Evolutionary conservation across 1,140 invertebrate genomes (phyloP).

Genomic region (Drosophila ogumai): DNA sequence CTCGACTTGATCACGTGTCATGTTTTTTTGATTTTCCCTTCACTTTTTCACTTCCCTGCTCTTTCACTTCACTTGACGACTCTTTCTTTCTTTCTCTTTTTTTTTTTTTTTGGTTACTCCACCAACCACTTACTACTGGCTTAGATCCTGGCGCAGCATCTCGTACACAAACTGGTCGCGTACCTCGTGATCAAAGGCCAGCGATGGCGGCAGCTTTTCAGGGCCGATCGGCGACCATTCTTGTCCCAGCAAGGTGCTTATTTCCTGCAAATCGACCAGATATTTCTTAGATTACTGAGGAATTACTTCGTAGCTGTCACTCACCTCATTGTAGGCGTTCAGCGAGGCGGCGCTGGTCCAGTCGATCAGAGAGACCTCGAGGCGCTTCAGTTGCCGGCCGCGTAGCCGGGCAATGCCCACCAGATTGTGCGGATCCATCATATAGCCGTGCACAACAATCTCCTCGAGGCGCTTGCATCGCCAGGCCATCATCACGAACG

Average conservation of each 20-base stretch:
- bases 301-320: background rate
- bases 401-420: conserved; percentile 89
- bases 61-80: conserved; percentile 36
- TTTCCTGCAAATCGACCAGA: conserved; percentile 77
- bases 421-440: conserved; percentile 86
- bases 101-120: conserved; percentile 61
- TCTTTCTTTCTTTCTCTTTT: background rate
- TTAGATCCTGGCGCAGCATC: conserved; percentile 72
- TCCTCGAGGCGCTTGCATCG: conserved; percentile 89
- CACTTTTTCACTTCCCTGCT: conserved; percentile 5
- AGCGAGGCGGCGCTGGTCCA: conserved; percentile 64
- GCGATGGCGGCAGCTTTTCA: conserved; percentile 84
- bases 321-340: conserved; percentile 72
- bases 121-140: conserved; percentile 61
- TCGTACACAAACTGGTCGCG: conserved; percentile 82
- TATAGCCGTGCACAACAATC: conserved; percentile 87
- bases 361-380: conserved; percentile 88
- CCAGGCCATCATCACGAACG: conserved; percentile 92
- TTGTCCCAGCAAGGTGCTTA: conserved; percentile 83
- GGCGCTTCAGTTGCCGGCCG: conserved; percentile 86
- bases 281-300: background rate
- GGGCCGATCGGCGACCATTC: conserved; percentile 84
- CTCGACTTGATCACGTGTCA: conserved; percentile 73
- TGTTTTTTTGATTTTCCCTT: conserved; percentile 47
- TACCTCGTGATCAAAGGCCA: conserved; percentile 69